Evolutionary conservation across 92 coral and sea anemone species (phyloP).

Genomic region (Siderastrea radians): DNA sequence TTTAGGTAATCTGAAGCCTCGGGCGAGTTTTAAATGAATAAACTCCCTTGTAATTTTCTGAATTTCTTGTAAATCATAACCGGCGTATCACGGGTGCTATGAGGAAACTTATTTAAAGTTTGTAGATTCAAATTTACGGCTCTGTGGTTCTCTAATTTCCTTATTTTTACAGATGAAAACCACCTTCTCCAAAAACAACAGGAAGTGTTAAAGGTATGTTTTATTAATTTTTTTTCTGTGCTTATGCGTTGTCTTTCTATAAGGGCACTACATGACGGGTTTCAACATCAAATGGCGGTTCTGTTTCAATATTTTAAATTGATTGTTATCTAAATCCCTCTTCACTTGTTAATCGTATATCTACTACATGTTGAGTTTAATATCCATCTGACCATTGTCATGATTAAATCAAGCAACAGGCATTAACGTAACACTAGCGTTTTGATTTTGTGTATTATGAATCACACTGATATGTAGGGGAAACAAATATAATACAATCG

Average conservation of each 20-base stretch:
- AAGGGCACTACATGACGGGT: not conserved
- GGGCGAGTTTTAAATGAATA: constrained; percentile 3
- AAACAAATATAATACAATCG: too few species aligned
- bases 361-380: not conserved
- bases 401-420: not conserved
- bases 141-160: constrained; percentile 3
- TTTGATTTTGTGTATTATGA: not conserved
- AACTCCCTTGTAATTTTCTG: not conserved
- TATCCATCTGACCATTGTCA: not conserved
- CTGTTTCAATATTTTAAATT: constrained; percentile 6
- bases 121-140: not conserved
- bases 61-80: not conserved
- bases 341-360: not conserved
- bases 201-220: constrained; percentile 21
- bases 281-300: not conserved
- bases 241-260: not conserved
- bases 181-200: not conserved
- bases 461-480: too few species aligned
- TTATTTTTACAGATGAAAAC: not conserved
- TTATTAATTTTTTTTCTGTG: not conserved
- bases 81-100: not conserved
- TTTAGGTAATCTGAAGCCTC: constrained; percentile 15
- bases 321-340: constrained; percentile 4
- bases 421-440: not conserved
- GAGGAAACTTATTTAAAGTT: not conserved